phyloP scores from a whole-genome alignment of 2,797 vertebrate species.

The Hyperoplus immaculatus region DNA sequence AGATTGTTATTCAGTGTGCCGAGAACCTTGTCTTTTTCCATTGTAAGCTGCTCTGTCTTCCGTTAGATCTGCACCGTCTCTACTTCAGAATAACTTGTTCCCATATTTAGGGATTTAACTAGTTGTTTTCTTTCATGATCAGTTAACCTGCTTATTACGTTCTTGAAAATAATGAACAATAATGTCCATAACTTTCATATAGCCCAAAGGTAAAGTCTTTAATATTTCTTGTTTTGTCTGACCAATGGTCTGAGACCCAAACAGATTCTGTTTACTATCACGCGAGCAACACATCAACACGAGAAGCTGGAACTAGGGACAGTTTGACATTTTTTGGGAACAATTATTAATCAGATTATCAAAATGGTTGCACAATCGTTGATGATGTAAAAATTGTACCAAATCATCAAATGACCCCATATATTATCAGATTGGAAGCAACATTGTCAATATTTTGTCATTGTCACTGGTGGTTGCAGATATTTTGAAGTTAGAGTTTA shows the following conservation, averaged over 20 bases:
- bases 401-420: too few relatives aligned
- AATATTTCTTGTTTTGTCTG: neutral
- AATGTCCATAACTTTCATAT: neutral
- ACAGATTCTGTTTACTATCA: neutral
- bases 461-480: neutral
- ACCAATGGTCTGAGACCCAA: neutral
- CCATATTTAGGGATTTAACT: neutral
- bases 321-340: neutral
- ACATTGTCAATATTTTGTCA: constrained; percentile 1
- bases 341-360: neutral
- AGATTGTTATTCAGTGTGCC: neutral
- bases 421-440: too few relatives aligned
- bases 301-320: too few relatives aligned
- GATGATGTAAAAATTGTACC: too few relatives aligned
- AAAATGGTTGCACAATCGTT: neutral
- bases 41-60: neutral
- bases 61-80: neutral
- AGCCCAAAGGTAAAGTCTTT: too few relatives aligned
- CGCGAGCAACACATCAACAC: neutral
- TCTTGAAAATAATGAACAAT: neutral
- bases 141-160: neutral
- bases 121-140: neutral
- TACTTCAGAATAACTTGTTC: constrained; percentile 2
- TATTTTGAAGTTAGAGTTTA: neutral
- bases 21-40: constrained; percentile 1